These are phyloP conservation scores for Aphidius ervi DNA, from an alignment of 1,140 invertebrate species.

Conservation along the genomic window DNA sequence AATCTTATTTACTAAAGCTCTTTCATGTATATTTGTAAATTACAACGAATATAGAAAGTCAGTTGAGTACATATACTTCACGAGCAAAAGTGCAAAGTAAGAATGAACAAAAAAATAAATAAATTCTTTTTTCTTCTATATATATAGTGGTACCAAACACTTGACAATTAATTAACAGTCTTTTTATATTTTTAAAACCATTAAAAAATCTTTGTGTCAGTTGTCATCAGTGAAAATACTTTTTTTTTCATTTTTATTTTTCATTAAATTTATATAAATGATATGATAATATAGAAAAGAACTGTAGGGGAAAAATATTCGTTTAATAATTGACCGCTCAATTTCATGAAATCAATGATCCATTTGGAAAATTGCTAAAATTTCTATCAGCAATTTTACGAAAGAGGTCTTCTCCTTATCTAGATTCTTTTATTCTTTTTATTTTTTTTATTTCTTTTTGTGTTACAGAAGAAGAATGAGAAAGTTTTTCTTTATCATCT, in stretches of 20 bases:
- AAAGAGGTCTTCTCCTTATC: slow-evolving; percentile 13
- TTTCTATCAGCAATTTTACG: slow-evolving; percentile 47
- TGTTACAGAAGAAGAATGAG: too few relatives aligned
- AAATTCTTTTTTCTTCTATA: not conserved
- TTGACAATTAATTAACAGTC: slow-evolving; percentile 17
- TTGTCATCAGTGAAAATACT: too few relatives aligned
- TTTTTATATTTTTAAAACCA: not conserved
- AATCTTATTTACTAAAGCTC: slow-evolving; percentile 11
- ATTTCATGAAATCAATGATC: slow-evolving; percentile 41
- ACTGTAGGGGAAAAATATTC: slow-evolving; percentile 19
- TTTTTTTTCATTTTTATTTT: not conserved
- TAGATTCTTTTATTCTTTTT: too few relatives aligned
- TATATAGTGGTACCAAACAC: not conserved
- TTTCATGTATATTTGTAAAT: slow-evolving; percentile 10
- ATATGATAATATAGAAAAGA: too few relatives aligned
- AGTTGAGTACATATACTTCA: too few relatives aligned
- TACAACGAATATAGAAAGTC: not conserved
- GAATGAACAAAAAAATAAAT: too few relatives aligned
- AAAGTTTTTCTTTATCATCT: slow-evolving; percentile 20
- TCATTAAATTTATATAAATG: not conserved
- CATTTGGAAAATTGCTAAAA: slow-evolving; percentile 51
- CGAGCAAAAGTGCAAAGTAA: too few relatives aligned
- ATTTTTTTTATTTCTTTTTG: too few relatives aligned
- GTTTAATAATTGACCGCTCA: slow-evolving; percentile 40
- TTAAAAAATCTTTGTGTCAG: not conserved